These are phyloP conservation scores for Leptatherina wallacei DNA, from an alignment of 2,797 vertebrate species.

Conservation along the genomic window DNA sequence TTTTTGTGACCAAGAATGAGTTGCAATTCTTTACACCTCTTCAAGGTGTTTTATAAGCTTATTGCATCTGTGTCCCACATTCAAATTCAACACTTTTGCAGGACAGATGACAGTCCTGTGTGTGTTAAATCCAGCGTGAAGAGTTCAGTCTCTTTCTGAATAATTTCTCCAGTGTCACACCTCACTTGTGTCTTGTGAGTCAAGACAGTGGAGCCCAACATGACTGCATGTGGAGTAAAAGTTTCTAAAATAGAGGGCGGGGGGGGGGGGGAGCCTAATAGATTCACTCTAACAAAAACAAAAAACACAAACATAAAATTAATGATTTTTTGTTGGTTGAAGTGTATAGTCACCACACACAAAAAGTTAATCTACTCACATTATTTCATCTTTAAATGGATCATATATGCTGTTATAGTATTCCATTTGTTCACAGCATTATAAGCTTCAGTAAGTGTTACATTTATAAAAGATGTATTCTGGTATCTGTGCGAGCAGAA, in stretches of 20 bases:
- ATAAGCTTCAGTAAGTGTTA: background rate
- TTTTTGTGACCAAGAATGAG: background rate
- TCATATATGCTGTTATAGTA: background rate
- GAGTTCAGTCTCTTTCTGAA: conserved; percentile 1
- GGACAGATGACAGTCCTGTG: background rate
- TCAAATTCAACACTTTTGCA: background rate
- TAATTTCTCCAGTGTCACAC: background rate
- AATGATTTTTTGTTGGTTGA: no score
- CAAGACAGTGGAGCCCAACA: conserved; percentile 21
- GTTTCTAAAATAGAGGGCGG: background rate
- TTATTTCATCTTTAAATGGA: background rate
- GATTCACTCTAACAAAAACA: no score
- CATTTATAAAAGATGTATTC: no score
- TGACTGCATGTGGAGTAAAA: conserved; percentile 2
- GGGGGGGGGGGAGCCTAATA: no score
- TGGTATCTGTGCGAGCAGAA: no score
- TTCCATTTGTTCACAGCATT: background rate
- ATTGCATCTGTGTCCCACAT: background rate
- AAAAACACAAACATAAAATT: conserved; percentile 1
- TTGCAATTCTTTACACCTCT: background rate
- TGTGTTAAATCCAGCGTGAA: conserved; percentile 6
- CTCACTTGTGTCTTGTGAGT: conserved; percentile 19
- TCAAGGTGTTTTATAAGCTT: background rate
- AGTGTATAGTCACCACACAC: background rate
- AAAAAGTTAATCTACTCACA: conserved; percentile 1